Evolutionary conservation across 2,888 invertebrate species (phyloP).

Genomic region (Leuctra nigra): DNA sequence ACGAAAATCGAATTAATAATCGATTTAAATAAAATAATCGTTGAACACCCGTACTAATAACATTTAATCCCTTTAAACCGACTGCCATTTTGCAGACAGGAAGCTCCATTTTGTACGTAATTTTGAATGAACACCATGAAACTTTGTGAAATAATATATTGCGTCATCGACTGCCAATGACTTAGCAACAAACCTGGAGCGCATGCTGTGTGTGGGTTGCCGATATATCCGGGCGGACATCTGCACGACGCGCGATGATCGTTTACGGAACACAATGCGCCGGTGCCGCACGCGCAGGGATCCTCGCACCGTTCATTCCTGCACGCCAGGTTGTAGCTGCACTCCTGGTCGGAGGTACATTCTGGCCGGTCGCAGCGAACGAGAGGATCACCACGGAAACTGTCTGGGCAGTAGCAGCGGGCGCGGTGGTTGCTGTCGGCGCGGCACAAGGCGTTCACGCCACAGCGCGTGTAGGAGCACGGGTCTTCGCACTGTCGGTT

Average conservation of each 20-base stretch:
- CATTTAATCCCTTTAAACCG: too few species aligned
- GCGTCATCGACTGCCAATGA: too few species aligned
- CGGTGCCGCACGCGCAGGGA: constrained; percentile 77
- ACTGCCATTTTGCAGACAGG: too few species aligned
- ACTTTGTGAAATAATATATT: too few species aligned
- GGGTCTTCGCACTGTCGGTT: constrained; percentile 75
- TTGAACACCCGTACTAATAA: too few species aligned
- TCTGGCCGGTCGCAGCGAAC: constrained; percentile 70
- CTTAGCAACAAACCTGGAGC: constrained; percentile 44
- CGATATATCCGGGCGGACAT: constrained; percentile 75
- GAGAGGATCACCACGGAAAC: constrained; percentile 73
- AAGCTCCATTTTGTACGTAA: too few species aligned
- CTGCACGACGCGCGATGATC: constrained; percentile 72
- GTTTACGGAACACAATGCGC: constrained; percentile 67
- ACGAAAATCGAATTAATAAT: too few species aligned
- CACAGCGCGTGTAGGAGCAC: constrained; percentile 73
- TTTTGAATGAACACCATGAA: too few species aligned
- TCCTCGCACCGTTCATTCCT: constrained; percentile 69
- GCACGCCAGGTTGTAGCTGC: constrained; percentile 72
- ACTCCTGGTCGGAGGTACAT: constrained; percentile 68
- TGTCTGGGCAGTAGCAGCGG: constrained; percentile 68
- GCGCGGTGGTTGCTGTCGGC: constrained; percentile 70
- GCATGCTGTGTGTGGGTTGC: constrained; percentile 67
- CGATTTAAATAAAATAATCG: too few species aligned
- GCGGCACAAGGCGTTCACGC: constrained; percentile 68